phyloP scores from a whole-genome alignment of 2,113 vertebrate species.

The Laterallus jamaicensis region DNA sequence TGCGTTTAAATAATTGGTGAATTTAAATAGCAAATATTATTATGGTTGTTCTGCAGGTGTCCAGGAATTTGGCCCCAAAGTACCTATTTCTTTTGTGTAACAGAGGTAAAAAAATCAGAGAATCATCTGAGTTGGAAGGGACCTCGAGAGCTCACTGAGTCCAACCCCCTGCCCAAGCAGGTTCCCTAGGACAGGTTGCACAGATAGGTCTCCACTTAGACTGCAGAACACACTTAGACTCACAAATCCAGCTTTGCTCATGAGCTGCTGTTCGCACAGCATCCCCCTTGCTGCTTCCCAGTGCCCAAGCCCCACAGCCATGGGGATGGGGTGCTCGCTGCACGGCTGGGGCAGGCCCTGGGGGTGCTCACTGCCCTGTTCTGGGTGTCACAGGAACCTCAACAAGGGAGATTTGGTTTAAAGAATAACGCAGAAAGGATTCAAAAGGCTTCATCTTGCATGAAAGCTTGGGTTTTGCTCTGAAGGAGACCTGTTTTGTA shows the following conservation, averaged over 20 bases:
- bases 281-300: neutral
- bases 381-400: neutral
- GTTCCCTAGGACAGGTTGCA: too few relatives aligned
- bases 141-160: too few relatives aligned
- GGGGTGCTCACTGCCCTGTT: neutral
- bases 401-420: neutral
- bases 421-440: neutral
- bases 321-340: fast-evolving
- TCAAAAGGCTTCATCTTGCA: neutral
- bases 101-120: too few relatives aligned
- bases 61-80: neutral
- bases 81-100: neutral
- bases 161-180: too few relatives aligned
- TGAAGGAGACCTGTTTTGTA: neutral
- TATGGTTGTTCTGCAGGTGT: neutral
- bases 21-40: neutral
- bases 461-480: neutral
- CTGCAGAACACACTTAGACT: too few relatives aligned
- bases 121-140: too few relatives aligned
- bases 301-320: neutral
- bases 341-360: neutral
- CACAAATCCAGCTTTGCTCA: neutral
- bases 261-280: neutral
- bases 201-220: too few relatives aligned
- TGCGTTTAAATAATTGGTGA: neutral